A percentile compares a stretch with the other conserved stretches of the same genome.
Conservation (phyloP, 2,888 invertebrate species). For the Anoncus sp. region DNA sequence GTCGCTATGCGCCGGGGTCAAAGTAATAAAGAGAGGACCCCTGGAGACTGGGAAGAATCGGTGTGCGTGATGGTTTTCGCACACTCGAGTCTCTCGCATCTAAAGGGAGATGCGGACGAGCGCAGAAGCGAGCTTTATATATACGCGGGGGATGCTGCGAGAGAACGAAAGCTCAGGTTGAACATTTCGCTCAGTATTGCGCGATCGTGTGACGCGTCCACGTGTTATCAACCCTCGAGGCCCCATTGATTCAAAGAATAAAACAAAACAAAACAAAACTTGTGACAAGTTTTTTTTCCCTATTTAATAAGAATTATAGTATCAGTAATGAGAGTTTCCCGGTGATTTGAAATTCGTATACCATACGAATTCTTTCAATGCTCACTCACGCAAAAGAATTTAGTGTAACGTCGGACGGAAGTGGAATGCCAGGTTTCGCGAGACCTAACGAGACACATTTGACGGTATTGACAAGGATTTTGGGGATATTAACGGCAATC, state of each 20-base stretch:
- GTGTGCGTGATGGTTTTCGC: constrained; percentile 14
- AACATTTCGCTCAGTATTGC: constrained; percentile 68
- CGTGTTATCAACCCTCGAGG: constrained; percentile 47
- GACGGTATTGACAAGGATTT: constrained; percentile 71
- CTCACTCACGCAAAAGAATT: constrained; percentile 72
- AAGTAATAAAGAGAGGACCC: constrained; percentile 63
- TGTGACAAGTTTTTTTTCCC: neutral
- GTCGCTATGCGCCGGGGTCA: constrained; percentile 51
- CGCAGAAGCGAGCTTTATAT: constrained; percentile 70
- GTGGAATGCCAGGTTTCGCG: constrained; percentile 69
- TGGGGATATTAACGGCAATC: constrained; percentile 75
- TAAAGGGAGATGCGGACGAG: constrained; percentile 55
- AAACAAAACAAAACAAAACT: neutral
- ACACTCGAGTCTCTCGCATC: constrained; percentile 20
- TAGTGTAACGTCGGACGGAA: constrained; percentile 65
- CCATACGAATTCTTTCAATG: constrained; percentile 58
- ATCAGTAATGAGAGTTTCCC: constrained; percentile 4
- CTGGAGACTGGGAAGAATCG: constrained; percentile 31
- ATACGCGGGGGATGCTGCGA: constrained; percentile 70
- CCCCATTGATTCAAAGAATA: neutral
- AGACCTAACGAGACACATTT: constrained; percentile 69
- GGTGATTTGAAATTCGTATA: constrained; percentile 20
- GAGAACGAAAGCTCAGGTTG: constrained; percentile 63
- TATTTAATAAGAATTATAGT: neutral
- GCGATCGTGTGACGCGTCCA: constrained; percentile 67